Evolutionary conservation across 1,140 invertebrate genomes (phyloP), one percentile per base, ranked within the genome.

Genomic region (Zaprionus nigranus): DNA sequence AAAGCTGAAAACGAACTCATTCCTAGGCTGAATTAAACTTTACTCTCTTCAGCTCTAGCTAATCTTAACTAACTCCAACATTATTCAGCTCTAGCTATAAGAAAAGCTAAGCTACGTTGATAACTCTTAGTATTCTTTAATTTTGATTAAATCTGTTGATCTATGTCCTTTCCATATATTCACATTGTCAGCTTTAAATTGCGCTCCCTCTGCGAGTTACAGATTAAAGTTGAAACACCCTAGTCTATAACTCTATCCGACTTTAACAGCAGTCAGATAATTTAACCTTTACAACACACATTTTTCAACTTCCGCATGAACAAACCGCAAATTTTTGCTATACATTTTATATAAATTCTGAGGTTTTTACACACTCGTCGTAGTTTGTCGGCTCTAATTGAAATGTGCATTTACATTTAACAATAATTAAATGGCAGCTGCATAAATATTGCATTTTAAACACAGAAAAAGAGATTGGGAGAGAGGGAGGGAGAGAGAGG

Each of bases 351-450:
- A 24, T 51, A 22, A 46, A 51, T 51, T 7, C 46, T 24, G 12
- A 51, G 46, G 46, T 51, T 51, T 51, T 24, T 51, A 5, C 30
- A 34, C 30, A 34, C 30, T 34, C 3, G 2, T 34, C 30, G 30
- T 3, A 30, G 9, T 30, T 30, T 30, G n/a, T 49, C 2, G 9
- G 46, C 11, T 4, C 46, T 51, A 51, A 51, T 51, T 51, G 46
- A 51, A 51, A 51, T 51, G 46, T 51, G 46, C 46, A 24, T 51
- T 51, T 12, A 12, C 11, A 24, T 20, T 51, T 51, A 24, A 51
- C 20, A 51, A 51, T 51, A 51, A 51, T 51, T 51, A 51, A 51
- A 51, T 13, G 46, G 46, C 46, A 24, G 46, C 46, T 51, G 46
- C 46, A 51, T 51, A 24, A 51, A 51, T 51, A 51, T 51, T 51